phyloP scores from a whole-genome alignment of 2,888 invertebrate species.

The Tinea pellionella region DNA sequence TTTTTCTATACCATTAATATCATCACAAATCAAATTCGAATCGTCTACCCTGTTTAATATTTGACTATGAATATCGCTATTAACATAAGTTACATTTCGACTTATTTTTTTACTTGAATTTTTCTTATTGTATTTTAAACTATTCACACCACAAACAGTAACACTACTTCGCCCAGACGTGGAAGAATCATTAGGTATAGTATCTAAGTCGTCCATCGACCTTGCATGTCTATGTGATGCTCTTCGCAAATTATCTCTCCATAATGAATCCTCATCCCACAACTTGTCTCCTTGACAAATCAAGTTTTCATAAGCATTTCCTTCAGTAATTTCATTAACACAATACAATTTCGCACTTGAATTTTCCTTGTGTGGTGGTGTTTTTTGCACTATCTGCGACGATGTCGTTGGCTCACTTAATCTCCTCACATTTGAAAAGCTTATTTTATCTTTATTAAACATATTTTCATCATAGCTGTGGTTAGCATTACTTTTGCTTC shows the following conservation, averaged over 20 bases:
- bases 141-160: slow-evolving; percentile 46
- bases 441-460: slow-evolving; percentile 18
- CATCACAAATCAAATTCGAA: background rate
- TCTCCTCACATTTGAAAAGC: background rate
- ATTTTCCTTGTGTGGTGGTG: background rate
- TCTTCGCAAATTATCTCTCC: slow-evolving; percentile 82
- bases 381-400: slow-evolving; percentile 22
- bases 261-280: slow-evolving; percentile 86
- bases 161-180: slow-evolving; percentile 31
- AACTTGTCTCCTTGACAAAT: slow-evolving; percentile 75
- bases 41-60: slow-evolving; percentile 33
- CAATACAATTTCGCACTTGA: background rate
- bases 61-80: slow-evolving; percentile 73
- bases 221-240: slow-evolving; percentile 85
- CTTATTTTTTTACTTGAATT: slow-evolving; percentile 57
- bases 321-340: slow-evolving; percentile 47
- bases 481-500: slow-evolving; percentile 52
- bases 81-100: slow-evolving; percentile 83
- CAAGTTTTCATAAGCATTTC: slow-evolving; percentile 54
- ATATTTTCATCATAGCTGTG: slow-evolving; percentile 16
- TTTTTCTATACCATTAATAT: slow-evolving; percentile 30
- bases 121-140: slow-evolving; percentile 56
- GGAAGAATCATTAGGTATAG: slow-evolving; percentile 33
- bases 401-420: slow-evolving; percentile 1
- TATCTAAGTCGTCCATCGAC: slow-evolving; percentile 84